phyloP scores from a whole-genome alignment of 1,140 invertebrate genomes.

The Hermetia illucens region DNA sequence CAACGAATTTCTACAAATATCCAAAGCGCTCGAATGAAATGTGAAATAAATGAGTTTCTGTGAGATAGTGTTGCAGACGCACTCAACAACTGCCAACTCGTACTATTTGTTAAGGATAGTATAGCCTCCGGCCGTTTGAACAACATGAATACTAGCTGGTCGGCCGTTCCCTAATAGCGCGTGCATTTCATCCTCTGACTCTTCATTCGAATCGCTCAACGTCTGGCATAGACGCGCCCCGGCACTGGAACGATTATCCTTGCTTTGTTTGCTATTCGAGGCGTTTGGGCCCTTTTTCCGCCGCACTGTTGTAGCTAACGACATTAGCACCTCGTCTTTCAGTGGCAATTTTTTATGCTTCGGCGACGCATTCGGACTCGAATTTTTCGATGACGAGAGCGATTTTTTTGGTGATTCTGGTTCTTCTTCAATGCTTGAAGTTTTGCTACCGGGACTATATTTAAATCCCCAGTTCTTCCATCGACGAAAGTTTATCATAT shows the following conservation, averaged over 20 bases:
- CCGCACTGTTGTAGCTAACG: not conserved
- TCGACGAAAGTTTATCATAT: constrained; percentile 1
- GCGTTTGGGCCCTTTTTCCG: constrained; percentile 1
- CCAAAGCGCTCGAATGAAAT: no score
- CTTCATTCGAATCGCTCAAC: constrained; percentile 4
- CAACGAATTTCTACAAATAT: no score
- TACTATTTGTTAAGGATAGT: not conserved
- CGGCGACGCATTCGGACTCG: constrained; percentile 6
- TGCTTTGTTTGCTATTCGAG: not conserved
- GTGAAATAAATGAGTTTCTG: no score
- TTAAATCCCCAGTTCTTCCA: constrained; percentile 9
- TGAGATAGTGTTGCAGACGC: no score
- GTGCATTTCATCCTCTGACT: constrained; percentile 4
- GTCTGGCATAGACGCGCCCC: constrained; percentile 6
- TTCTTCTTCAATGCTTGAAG: constrained; percentile 9
- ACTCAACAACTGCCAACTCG: no score
- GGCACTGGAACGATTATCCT: constrained; percentile 7
- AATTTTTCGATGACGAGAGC: constrained; percentile 6
- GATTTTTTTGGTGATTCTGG: constrained; percentile 6
- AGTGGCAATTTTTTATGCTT: constrained; percentile 4
- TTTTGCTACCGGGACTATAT: constrained; percentile 7
- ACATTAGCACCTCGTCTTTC: not conserved
- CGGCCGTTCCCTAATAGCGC: constrained; percentile 5
- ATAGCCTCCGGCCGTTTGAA: constrained; percentile 1
- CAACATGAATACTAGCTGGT: constrained; percentile 7